A percentile compares a stretch with the other conserved stretches of the same genome.
These are phyloP conservation scores for Eleginops maclovinus DNA, from an alignment of 2,113 vertebrate species.

Conservation along the genomic window DNA sequence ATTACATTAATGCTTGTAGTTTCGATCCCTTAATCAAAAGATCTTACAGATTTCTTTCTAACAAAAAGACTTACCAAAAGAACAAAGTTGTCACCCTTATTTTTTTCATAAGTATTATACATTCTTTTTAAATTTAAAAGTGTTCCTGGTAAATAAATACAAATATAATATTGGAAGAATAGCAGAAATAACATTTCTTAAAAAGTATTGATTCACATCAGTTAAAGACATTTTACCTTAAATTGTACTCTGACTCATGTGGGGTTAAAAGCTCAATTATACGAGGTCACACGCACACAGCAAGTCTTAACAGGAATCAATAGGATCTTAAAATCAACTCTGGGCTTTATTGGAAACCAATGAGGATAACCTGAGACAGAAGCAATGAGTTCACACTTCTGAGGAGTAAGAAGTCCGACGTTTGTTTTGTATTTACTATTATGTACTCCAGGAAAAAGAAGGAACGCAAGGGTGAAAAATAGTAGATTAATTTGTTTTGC, in stretches of 20 bases:
- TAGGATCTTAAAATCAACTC: constrained; percentile 5
- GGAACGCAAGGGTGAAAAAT: neutral
- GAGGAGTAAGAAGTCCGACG: neutral
- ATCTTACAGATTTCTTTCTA: too few relatives aligned
- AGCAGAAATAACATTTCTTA: neutral
- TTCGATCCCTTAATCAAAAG: too few relatives aligned
- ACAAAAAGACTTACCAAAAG: too few relatives aligned
- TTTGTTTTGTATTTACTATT: neutral
- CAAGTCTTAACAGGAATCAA: neutral
- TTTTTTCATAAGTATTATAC: neutral
- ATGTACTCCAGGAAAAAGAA: neutral
- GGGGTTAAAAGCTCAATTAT: neutral
- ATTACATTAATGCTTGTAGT: too few relatives aligned
- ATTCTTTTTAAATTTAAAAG: neutral
- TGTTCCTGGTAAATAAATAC: neutral
- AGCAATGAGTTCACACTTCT: neutral
- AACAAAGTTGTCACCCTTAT: neutral
- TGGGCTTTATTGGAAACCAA: neutral
- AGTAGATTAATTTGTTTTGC: neutral
- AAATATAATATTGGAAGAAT: neutral
- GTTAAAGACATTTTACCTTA: neutral
- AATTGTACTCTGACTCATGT: neutral
- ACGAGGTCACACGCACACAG: too few relatives aligned
- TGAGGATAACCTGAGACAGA: neutral
- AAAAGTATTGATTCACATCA: neutral